A percentile compares a stretch with the other conserved stretches of the same genome.
Evolutionary conservation across 1,140 invertebrate genomes (phyloP).

Genomic region (Drosophila bifasciata): DNA sequence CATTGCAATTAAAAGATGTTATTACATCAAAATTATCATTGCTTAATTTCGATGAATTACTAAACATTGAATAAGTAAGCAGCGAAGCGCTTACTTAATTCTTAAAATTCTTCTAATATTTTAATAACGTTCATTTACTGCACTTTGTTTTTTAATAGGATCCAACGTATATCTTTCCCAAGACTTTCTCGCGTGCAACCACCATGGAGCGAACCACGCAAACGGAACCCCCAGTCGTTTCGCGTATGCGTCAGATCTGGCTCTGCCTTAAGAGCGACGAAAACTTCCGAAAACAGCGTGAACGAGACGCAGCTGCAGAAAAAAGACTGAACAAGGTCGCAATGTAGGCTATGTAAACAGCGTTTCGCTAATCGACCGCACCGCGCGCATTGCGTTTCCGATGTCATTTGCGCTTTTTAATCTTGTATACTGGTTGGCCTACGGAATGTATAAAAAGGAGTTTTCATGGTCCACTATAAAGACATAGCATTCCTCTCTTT

Average conservation of each 20-base stretch:
- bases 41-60: too few relatives aligned
- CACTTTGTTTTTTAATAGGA: slow-evolving; percentile 73
- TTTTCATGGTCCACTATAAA: slow-evolving; percentile 77
- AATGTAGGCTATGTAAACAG: slow-evolving; percentile 90
- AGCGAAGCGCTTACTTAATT: too few relatives aligned
- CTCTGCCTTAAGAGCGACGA: slow-evolving; percentile 92
- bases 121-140: neutral
- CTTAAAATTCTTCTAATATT: too few relatives aligned
- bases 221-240: slow-evolving; percentile 89
- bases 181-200: slow-evolving; percentile 66
- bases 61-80: too few relatives aligned
- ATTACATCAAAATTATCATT: too few relatives aligned
- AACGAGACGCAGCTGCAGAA: slow-evolving; percentile 89
- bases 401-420: slow-evolving; percentile 93
- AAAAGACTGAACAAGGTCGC: slow-evolving; percentile 56
- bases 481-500: slow-evolving; percentile 17
- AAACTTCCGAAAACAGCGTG: slow-evolving; percentile 89
- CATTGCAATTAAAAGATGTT: too few relatives aligned
- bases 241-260: slow-evolving; percentile 90
- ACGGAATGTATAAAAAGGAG: slow-evolving; percentile 82
- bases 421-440: slow-evolving; percentile 92
- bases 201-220: slow-evolving; percentile 93
- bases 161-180: slow-evolving; percentile 79
- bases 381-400: slow-evolving; percentile 94
- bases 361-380: slow-evolving; percentile 93